Conservation (phyloP, 2,797 vertebrate genomes). For the Onychomys arenicola region DNA sequence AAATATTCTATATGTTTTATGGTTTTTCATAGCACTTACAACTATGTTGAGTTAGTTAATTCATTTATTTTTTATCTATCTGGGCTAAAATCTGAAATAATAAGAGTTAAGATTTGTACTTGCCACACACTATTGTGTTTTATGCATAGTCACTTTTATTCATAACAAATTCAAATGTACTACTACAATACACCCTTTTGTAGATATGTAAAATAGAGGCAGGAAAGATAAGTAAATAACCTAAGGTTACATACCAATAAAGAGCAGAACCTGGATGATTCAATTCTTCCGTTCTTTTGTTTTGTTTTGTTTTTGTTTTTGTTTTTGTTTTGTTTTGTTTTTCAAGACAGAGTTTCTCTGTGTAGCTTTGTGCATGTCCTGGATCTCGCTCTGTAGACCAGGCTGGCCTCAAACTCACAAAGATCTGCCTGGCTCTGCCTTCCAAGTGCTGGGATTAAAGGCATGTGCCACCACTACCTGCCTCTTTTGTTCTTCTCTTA, state of each 20-base stretch:
- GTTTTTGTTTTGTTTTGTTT: too few species aligned
- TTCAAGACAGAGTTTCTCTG: too few species aligned
- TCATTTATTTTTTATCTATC: background rate
- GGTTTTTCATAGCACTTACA: background rate
- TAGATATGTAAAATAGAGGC: background rate
- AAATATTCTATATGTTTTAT: background rate
- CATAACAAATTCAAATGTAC: background rate
- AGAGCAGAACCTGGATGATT: background rate
- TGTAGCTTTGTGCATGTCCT: too few species aligned
- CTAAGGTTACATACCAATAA: background rate
- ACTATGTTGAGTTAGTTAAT: background rate
- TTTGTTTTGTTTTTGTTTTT: too few species aligned
- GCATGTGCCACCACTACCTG: too few species aligned
- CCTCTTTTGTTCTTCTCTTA: background rate
- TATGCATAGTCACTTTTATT: background rate
- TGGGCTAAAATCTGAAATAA: background rate
- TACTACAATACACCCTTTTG: background rate
- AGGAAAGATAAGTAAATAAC: background rate
- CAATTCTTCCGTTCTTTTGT: background rate
- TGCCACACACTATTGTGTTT: background rate
- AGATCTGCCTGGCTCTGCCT: too few species aligned
- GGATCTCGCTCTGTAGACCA: too few species aligned
- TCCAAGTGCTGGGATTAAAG: too few species aligned
- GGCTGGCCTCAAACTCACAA: too few species aligned
- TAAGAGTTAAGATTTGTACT: background rate